Conservation (phyloP, 1,140 invertebrate genomes). For the Eriocheir sinensis region DNA sequence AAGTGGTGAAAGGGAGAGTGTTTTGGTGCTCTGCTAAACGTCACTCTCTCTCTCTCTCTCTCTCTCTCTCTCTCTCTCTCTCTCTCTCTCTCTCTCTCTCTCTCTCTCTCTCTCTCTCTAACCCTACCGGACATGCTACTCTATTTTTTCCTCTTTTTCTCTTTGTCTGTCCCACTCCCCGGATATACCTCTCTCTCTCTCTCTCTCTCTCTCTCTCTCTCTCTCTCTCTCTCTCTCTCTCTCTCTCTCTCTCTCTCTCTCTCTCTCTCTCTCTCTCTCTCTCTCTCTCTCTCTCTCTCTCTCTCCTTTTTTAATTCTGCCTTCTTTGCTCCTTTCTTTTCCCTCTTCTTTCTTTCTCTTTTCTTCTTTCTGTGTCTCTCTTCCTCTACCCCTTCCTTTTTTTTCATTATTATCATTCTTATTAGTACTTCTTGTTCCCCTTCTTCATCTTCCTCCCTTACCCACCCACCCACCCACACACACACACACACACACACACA, state of each 20-base stretch:
- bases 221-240: background rate
- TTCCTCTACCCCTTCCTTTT: background rate
- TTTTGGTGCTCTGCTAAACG: background rate
- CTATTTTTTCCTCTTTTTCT: slow-evolving; percentile 25
- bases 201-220: slow-evolving; percentile 17
- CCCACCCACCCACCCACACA: background rate
- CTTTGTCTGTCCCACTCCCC: background rate
- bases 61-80: slow-evolving; percentile 56
- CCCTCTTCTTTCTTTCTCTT: no score
- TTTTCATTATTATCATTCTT: background rate
- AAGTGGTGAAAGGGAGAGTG: background rate
- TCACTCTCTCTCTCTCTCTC: slow-evolving; percentile 26
- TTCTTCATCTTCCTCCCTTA: background rate
- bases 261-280: background rate
- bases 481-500: slow-evolving; percentile 12
- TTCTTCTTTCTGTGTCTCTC: background rate
- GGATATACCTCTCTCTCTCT: background rate
- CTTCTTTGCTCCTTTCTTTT: no score
- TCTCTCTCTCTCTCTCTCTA: slow-evolving; percentile 43
- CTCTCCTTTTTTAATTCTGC: background rate
- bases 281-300: slow-evolving; percentile 40
- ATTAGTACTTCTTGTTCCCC: background rate
- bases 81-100: slow-evolving; percentile 52
- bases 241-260: slow-evolving; percentile 44
- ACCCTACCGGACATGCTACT: background rate